Percentiles rank a stretch among this genome's conserved stretches.
These are phyloP conservation scores for Grapholita molesta DNA, from an alignment of 1,140 invertebrate genomes.

Conservation along the genomic window DNA sequence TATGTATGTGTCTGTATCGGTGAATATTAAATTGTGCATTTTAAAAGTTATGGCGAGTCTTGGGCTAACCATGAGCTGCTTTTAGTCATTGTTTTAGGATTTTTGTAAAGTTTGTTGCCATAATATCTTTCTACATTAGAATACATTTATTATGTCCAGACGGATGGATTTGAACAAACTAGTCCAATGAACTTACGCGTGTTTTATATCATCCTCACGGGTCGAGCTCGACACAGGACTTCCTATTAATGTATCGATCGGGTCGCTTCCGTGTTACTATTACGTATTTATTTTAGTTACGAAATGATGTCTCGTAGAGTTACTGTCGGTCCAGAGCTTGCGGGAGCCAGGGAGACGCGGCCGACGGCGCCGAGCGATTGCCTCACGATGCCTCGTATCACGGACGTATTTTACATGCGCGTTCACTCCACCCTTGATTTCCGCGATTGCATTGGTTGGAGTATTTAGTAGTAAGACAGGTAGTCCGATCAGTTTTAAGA, in stretches of 20 bases:
- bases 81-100: constrained; percentile 78
- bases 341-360: background rate
- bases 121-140: constrained; percentile 76
- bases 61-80: constrained; percentile 63
- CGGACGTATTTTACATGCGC: background rate
- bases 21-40: constrained; percentile 77
- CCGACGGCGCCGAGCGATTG: constrained; percentile 19
- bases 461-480: background rate
- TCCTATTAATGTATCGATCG: constrained; percentile 37
- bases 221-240: constrained; percentile 31
- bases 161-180: constrained; percentile 74
- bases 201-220: constrained; percentile 37
- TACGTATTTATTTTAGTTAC: constrained; percentile 57
- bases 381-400: background rate
- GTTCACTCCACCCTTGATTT: background rate
- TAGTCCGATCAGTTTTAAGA: background rate
- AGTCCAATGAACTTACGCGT: constrained; percentile 65
- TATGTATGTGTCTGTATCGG: constrained; percentile 77
- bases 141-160: constrained; percentile 69
- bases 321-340: background rate
- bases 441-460: background rate
- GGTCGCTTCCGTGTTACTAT: constrained; percentile 45
- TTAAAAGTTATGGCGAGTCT: constrained; percentile 65
- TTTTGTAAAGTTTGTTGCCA: constrained; percentile 78
- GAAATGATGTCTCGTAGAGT: constrained; percentile 20